These are phyloP conservation scores for Batillaria attramentaria DNA, from an alignment of 1,140 invertebrate species.

Conservation along the genomic window DNA sequence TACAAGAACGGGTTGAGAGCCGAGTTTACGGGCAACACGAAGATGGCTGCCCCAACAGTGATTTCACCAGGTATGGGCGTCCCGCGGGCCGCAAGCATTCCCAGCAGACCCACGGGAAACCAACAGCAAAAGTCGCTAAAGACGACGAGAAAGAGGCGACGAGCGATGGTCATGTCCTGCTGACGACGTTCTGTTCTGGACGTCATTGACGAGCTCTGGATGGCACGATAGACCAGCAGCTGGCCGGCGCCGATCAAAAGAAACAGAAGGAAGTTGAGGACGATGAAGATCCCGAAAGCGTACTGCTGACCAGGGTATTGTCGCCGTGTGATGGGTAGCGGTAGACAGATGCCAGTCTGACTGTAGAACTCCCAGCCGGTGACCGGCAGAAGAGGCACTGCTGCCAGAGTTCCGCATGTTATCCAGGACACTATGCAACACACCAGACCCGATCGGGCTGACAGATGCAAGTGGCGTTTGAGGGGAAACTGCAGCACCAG, in stretches of 20 bases:
- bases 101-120: constrained; percentile 31
- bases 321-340: constrained; percentile 41
- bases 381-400: constrained; percentile 32
- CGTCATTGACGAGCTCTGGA: not conserved
- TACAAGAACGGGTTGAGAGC: constrained; percentile 55
- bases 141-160: constrained; percentile 34
- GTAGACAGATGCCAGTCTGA: constrained; percentile 44
- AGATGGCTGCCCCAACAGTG: constrained; percentile 46
- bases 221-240: constrained; percentile 37
- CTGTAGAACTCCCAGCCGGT: constrained; percentile 43
- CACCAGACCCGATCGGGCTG: constrained; percentile 24
- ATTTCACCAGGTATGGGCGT: constrained; percentile 40
- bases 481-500: constrained; percentile 59
- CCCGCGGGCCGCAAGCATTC: constrained; percentile 38
- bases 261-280: constrained; percentile 46
- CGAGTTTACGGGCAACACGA: constrained; percentile 49
- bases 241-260: constrained; percentile 42
- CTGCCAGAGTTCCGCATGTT: constrained; percentile 29
- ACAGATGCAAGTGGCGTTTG: constrained; percentile 15
- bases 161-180: constrained; percentile 40
- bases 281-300: constrained; percentile 40
- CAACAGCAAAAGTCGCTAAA: constrained; percentile 39
- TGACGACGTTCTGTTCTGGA: not conserved
- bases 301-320: constrained; percentile 42
- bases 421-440: constrained; percentile 27